A percentile compares a stretch with the other conserved stretches of the same genome.
Evolutionary conservation across 1,140 invertebrate species (phyloP).

Genomic region (Dufourea novaeangliae): DNA sequence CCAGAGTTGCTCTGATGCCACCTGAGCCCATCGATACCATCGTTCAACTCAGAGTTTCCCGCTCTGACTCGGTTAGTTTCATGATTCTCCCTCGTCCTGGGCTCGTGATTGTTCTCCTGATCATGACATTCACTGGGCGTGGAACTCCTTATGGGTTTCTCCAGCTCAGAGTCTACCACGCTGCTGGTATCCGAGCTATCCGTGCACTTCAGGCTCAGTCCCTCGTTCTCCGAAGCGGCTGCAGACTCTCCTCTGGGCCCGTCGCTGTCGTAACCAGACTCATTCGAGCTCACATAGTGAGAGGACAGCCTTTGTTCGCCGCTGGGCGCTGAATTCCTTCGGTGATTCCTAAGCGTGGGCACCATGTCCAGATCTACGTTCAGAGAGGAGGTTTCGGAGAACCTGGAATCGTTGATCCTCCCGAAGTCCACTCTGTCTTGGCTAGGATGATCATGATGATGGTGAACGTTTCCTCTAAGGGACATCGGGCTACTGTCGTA

Average conservation of each 20-base stretch:
- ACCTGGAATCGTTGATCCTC: conserved; percentile 63
- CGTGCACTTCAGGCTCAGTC: conserved; percentile 72
- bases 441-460: conserved; percentile 18
- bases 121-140: conserved; percentile 72
- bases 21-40: conserved; percentile 72
- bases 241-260: conserved; percentile 81
- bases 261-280: conserved; percentile 92
- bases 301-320: conserved; percentile 78
- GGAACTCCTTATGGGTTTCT: conserved; percentile 75
- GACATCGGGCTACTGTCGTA: conserved; percentile 62
- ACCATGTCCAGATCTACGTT: conserved; percentile 69
- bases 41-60: conserved; percentile 47
- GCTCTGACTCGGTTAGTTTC: conserved; percentile 16
- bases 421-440: conserved; percentile 54
- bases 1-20: conserved; percentile 79
- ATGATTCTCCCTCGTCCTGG: conserved; percentile 43
- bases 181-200: conserved; percentile 79
- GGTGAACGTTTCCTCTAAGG: conserved; percentile 25
- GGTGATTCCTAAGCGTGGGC: conserved; percentile 71
- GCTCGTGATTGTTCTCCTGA: conserved; percentile 50
- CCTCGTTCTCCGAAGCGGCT: conserved; percentile 74
- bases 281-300: conserved; percentile 90
- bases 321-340: conserved; percentile 75
- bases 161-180: conserved; percentile 77
- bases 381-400: conserved; percentile 63